Evolutionary conservation across 2,113 vertebrate species (phyloP).

Genomic region (Atherinomorus stipes): DNA sequence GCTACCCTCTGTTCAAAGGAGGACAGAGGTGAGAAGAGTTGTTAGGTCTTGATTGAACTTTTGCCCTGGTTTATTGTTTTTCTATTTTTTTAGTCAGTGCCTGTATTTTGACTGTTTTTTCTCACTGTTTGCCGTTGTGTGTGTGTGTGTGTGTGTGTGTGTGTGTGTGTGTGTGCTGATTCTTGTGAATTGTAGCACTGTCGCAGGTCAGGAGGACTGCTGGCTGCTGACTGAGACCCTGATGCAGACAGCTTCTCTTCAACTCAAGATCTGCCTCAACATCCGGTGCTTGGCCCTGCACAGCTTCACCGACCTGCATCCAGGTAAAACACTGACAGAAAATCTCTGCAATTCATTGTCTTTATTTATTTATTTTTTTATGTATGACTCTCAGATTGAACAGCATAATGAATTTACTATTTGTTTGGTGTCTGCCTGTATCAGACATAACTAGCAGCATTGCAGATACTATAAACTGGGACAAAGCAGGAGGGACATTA

Average conservation of each 20-base stretch:
- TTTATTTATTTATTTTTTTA: too few species aligned
- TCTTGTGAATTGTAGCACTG: constrained; percentile 79
- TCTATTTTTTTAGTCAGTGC: neutral
- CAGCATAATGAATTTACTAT: too few species aligned
- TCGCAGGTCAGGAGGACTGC: constrained; percentile 93
- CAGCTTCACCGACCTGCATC: constrained; percentile 94
- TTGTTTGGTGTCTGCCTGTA: too few species aligned
- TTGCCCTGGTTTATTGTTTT: neutral
- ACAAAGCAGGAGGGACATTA: too few species aligned
- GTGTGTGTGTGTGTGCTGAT: constrained; percentile 2
- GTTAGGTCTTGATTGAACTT: neutral
- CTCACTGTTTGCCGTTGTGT: constrained; percentile 8
- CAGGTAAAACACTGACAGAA: constrained; percentile 82
- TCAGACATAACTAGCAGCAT: neutral
- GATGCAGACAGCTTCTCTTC: constrained; percentile 90
- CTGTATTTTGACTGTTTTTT: neutral
- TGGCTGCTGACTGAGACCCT: constrained; percentile 93
- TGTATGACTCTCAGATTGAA: too few species aligned
- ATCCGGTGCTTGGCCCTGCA: constrained; percentile 93
- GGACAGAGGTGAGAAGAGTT: constrained; percentile 87
- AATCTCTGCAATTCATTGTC: too few species aligned
- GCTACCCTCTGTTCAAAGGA: constrained; percentile 92
- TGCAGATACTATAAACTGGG: too few species aligned
- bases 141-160: too few species aligned
- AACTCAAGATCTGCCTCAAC: constrained; percentile 94